These are phyloP conservation scores for Globodera ellingtonae DNA, from an alignment of 1,140 invertebrate genomes.

Conservation along the genomic window DNA sequence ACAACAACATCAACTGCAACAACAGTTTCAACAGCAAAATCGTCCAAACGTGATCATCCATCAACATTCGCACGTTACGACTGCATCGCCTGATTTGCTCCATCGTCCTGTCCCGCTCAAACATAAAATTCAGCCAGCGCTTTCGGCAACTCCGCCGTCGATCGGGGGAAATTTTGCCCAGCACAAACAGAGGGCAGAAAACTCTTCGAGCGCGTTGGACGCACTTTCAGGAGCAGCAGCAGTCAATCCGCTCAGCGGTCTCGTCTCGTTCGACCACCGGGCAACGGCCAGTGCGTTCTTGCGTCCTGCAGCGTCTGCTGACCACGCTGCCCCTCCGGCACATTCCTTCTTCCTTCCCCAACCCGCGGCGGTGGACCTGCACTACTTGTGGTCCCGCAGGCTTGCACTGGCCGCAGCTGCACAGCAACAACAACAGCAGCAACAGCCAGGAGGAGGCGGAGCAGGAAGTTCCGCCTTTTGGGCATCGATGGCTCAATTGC, in stretches of 20 bases:
- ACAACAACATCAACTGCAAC: slow-evolving; percentile 19
- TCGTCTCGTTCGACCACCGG: neutral
- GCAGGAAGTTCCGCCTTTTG: neutral
- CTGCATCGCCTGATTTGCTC: neutral
- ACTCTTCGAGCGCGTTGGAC: neutral
- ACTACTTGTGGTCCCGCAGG: slow-evolving; percentile 22
- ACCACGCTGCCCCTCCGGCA: neutral
- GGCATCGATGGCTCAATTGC: neutral
- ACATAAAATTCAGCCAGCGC: neutral
- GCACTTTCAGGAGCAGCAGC: neutral
- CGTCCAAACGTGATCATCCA: slow-evolving; percentile 47
- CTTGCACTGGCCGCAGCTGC: slow-evolving; percentile 1
- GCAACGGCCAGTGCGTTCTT: slow-evolving; percentile 14
- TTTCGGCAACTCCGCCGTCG: neutral
- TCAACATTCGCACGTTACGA: neutral
- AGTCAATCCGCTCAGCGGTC: neutral
- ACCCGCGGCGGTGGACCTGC: slow-evolving; percentile 9
- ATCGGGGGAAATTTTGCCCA: neutral
- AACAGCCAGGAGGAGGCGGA: neutral
- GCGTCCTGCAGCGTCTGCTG: neutral
- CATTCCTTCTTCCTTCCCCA: neutral
- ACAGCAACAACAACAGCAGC: slow-evolving; percentile 14
- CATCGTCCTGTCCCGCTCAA: slow-evolving; percentile 46
- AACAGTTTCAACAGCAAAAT: slow-evolving; percentile 22
- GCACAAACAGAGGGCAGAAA: neutral